phyloP scores from a whole-genome alignment of 2,888 invertebrate genomes.

The Drosophila siamana region DNA sequence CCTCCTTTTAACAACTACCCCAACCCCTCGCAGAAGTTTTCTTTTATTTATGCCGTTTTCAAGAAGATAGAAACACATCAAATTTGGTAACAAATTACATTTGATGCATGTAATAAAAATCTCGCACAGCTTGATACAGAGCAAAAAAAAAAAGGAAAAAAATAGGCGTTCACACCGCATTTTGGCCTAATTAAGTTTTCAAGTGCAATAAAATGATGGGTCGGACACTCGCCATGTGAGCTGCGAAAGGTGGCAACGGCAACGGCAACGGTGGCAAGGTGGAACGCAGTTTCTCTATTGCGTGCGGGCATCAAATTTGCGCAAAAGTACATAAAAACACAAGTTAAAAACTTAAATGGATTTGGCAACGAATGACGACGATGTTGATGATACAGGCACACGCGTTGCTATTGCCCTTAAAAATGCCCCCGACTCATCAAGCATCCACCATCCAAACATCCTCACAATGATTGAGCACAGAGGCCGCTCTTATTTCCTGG shows the following conservation, averaged over 20 bases:
- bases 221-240: slow-evolving; percentile 52
- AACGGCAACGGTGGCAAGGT: background rate
- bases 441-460: slow-evolving; percentile 6
- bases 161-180: slow-evolving; percentile 75
- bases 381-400: slow-evolving; percentile 50
- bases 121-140: slow-evolving; percentile 67
- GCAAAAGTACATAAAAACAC: slow-evolving; percentile 75
- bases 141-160: slow-evolving; percentile 43
- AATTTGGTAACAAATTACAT: slow-evolving; percentile 83
- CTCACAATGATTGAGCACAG: slow-evolving; percentile 29
- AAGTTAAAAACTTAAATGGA: slow-evolving; percentile 80
- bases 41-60: slow-evolving; percentile 70
- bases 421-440: slow-evolving; percentile 8
- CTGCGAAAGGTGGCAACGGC: background rate
- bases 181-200: slow-evolving; percentile 84
- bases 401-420: slow-evolving; percentile 18
- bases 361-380: slow-evolving; percentile 47
- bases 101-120: slow-evolving; percentile 77
- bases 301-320: slow-evolving; percentile 75
- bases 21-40: slow-evolving; percentile 43
- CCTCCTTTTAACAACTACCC: slow-evolving; percentile 15
- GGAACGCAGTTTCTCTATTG: slow-evolving; percentile 57
- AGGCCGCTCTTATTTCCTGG: slow-evolving; percentile 52
- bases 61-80: slow-evolving; percentile 82
- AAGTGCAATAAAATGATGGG: slow-evolving; percentile 84